Conservation (phyloP, 2,797 vertebrate genomes). For the Onychomys torridus region DNA sequence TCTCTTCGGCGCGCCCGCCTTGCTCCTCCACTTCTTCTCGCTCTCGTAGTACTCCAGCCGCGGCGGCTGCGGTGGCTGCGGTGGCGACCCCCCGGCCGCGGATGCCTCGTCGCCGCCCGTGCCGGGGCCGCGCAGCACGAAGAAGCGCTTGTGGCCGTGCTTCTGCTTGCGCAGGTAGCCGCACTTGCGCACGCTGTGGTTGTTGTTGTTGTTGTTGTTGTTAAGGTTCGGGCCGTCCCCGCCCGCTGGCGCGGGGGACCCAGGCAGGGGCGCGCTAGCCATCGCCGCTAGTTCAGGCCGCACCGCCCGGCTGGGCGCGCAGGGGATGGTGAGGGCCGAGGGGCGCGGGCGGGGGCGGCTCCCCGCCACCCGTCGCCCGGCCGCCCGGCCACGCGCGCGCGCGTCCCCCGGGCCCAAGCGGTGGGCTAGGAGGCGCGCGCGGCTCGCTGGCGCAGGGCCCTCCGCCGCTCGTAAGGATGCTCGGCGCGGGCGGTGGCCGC, state of each 20-base stretch:
- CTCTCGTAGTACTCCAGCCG: constrained; percentile 99
- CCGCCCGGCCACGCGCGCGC: constrained; percentile 20
- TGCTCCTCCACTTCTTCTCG: constrained; percentile 99
- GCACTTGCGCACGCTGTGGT: constrained; percentile 92
- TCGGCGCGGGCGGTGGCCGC: constrained; percentile 49
- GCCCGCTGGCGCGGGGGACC: constrained; percentile 75
- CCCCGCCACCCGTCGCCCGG: constrained; percentile 56
- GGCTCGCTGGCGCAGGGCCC: constrained; percentile 58
- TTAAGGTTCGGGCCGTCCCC: constrained; percentile 87
- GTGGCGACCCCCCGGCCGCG: constrained; percentile 88
- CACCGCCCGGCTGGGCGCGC: not conserved
- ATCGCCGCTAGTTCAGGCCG: constrained; percentile 86
- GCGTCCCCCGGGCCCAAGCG: constrained; percentile 54
- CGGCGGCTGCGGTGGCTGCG: constrained; percentile 89
- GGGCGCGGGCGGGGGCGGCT: constrained; percentile 50
- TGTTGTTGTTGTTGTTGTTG: constrained; percentile 88
- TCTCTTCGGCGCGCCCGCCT: constrained; percentile 94
- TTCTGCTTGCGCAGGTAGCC: constrained; percentile 98
- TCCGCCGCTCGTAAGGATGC: constrained; percentile 65
- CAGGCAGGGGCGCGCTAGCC: constrained; percentile 93
- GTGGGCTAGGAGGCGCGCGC: constrained; percentile 34
- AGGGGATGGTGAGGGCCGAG: constrained; percentile 17
- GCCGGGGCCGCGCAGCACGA: constrained; percentile 93
- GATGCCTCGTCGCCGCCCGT: constrained; percentile 83
- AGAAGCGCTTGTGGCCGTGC: constrained; percentile 98